A percentile compares a stretch with the other conserved stretches of the same genome.
These are phyloP conservation scores for Cephalopterus ornatus DNA, from an alignment of 2,113 vertebrate species.

Conservation along the genomic window DNA sequence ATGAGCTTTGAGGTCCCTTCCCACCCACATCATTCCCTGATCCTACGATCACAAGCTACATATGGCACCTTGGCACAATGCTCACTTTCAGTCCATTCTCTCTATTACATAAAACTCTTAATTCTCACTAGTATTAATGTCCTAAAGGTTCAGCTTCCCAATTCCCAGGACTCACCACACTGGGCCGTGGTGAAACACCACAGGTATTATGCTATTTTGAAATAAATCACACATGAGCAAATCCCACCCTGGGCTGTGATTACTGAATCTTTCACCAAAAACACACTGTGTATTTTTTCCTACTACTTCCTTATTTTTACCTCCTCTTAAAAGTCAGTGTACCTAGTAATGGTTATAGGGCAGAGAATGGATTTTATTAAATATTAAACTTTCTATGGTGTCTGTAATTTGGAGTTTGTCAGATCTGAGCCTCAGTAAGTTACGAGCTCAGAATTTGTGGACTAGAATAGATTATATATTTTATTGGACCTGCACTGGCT, in stretches of 20 bases:
- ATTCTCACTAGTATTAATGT: background rate
- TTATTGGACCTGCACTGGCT: background rate
- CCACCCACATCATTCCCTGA: background rate
- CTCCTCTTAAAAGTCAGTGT: background rate
- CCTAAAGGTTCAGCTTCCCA: background rate
- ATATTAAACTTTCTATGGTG: background rate
- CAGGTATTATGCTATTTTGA: background rate
- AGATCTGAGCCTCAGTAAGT: background rate
- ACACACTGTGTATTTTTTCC: background rate
- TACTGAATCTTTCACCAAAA: background rate
- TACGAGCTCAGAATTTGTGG: background rate
- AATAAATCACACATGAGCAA: background rate
- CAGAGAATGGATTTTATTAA: background rate
- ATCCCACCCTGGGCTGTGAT: rapidly evolving
- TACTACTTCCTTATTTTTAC: background rate
- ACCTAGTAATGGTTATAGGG: background rate
- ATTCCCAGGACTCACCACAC: background rate
- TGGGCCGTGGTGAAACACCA: rapidly evolving
- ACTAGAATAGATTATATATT: background rate
- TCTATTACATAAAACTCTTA: background rate
- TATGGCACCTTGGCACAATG: rapidly evolving
- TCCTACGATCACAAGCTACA: background rate
- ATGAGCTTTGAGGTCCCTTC: background rate
- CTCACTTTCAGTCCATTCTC: background rate
- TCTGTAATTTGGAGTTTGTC: background rate